Percentiles rank a stretch among this genome's conserved stretches.
Evolutionary conservation across 2,888 invertebrate species (phyloP).

Genomic region (Erynnis tages): DNA sequence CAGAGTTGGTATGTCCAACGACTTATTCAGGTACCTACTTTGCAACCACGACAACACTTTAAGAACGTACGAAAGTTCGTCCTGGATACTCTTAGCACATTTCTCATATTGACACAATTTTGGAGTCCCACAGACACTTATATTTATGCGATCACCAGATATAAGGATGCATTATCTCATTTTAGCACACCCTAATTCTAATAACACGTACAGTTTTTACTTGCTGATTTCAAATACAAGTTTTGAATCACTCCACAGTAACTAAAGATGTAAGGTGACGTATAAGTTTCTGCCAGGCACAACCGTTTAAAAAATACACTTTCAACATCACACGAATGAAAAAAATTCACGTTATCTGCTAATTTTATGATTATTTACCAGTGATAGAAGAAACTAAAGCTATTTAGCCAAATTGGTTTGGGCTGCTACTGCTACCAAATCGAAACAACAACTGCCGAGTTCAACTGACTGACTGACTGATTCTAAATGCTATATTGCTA

Average conservation of each 20-base stretch:
- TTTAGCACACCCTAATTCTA: constrained; percentile 10
- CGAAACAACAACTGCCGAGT: constrained; percentile 20
- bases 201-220: constrained; percentile 43
- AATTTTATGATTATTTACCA: neutral
- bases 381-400: neutral
- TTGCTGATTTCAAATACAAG: constrained; percentile 47
- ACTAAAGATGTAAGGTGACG: constrained; percentile 13
- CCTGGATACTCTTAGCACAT: constrained; percentile 59
- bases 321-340: neutral
- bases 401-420: neutral
- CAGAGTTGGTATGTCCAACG: constrained; percentile 31
- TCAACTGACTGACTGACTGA: no score
- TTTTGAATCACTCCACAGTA: constrained; percentile 49
- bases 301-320: neutral
- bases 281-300: neutral
- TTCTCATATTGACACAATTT: constrained; percentile 60
- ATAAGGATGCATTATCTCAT: constrained; percentile 22
- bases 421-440: neutral
- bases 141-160: constrained; percentile 29
- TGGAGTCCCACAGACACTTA: constrained; percentile 28
- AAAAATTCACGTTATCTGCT: neutral
- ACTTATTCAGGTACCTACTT: constrained; percentile 65
- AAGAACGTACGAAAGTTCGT: constrained; percentile 62
- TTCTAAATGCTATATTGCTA: no score
- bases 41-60: constrained; percentile 61